Base-by-base conservation (phyloP, 2,797 vertebrate genomes). In the Sebastes jordani region DNA sequence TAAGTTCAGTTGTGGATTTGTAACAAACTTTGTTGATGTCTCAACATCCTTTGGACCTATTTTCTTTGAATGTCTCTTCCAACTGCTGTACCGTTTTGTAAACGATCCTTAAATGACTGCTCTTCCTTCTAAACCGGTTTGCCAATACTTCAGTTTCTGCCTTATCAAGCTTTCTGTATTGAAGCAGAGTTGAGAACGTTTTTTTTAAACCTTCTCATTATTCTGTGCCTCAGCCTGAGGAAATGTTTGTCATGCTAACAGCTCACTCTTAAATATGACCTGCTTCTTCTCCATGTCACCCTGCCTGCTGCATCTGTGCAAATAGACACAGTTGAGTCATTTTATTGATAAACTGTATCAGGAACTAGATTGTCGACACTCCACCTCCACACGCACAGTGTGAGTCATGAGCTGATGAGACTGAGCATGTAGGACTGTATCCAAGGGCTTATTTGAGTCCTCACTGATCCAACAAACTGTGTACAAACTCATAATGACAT, bases 1-100 rank as follows among this genome's bases (percentile, higher is more conserved):
- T 76, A 23, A 63, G 85, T 93, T 90, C n/a, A 75, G 72, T 82
- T 54, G 81, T 78, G 69, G 66, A 72, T 73, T 81, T 74, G 25
- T 76, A 70, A 81, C 71, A 20, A 27, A 74, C 74, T 71, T 63
- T 69, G 29, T 78, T 77, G 73, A 66, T 65, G 52, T 80, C 60
- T 88, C 73, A 30, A 29, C 82, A 78, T 86, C 61, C 65, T 83
- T 78, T 87, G 89, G 83, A 92, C 92, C 88, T 92, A 71, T 85
- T 86, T 87, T 61, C 55, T 82, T 82, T 84, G 62, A 86, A 88
- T 90, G 85, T 91, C 72, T 83, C 70, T 62, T 81, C 59, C 60
- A 70, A 86, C 84, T 85, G 81, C 87, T 91, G 69, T 82, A 78
- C 71, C 65, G 25, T 82, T 85, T 83, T 89, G 18, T 82, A 85